Percentiles rank a stretch among this genome's conserved stretches.
phyloP scores from a whole-genome alignment of 2,797 vertebrate genomes.

The Halcyon badia region DNA sequence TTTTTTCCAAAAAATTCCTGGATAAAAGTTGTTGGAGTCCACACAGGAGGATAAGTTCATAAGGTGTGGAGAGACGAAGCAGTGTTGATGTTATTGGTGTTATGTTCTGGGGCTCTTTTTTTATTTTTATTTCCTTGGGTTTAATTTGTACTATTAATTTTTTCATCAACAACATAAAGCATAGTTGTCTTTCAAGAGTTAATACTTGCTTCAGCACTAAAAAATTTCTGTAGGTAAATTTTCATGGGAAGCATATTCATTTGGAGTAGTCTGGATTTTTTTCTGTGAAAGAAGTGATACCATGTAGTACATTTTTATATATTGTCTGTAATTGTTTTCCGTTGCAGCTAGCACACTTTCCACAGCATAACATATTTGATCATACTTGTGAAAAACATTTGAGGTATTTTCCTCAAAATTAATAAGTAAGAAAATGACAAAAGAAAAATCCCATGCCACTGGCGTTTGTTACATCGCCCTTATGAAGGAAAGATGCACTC shows the following conservation, averaged over 20 bases:
- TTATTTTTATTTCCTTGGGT: not conserved
- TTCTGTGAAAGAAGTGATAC: not conserved
- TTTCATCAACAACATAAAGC: not conserved
- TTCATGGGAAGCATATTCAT: not conserved
- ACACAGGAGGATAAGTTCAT: not conserved
- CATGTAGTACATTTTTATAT: not conserved
- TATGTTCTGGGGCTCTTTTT: not conserved
- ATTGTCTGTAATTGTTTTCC: not conserved
- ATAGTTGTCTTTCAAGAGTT: not conserved
- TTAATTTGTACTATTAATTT: not conserved
- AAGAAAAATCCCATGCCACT: not conserved
- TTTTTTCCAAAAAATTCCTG: not conserved
- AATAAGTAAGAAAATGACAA: not conserved
- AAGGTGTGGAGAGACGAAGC: not conserved
- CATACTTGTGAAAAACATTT: not conserved
- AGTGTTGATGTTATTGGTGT: not conserved
- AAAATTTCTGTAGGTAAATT: not conserved
- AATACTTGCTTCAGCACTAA: not conserved
- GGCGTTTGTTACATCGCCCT: conserved; percentile 12
- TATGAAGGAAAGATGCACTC: conserved; percentile 69
- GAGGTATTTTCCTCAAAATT: not conserved
- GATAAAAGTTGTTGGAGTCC: not conserved
- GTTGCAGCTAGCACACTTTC: not conserved
- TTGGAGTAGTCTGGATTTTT: not conserved
- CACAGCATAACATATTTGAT: not conserved